A percentile compares a stretch with the other conserved stretches of the same genome.
phyloP scores from a whole-genome alignment of 2,797 vertebrate species.

The Myotis myotis region DNA sequence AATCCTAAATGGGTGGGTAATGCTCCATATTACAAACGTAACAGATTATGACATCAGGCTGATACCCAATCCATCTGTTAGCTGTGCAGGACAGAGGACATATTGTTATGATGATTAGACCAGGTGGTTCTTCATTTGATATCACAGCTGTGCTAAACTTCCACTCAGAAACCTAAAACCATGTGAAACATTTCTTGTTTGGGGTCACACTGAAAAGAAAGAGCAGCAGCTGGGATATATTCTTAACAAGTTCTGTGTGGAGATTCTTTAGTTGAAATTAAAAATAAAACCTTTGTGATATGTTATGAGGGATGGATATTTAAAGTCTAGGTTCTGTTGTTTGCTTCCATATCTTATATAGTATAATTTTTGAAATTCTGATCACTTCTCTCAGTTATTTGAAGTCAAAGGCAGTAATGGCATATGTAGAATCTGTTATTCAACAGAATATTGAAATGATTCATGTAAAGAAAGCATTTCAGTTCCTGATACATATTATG shows the following conservation, averaged over 20 bases:
- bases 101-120: slow-evolving; percentile 75
- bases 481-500: background rate
- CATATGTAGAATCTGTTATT: background rate
- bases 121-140: slow-evolving; percentile 79
- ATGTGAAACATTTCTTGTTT: slow-evolving; percentile 73
- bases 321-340: background rate
- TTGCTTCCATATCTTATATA: background rate
- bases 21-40: slow-evolving; percentile 59
- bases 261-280: slow-evolving; percentile 52
- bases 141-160: slow-evolving; percentile 78
- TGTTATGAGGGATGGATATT: slow-evolving; percentile 2
- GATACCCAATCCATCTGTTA: slow-evolving; percentile 72
- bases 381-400: background rate
- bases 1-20: slow-evolving; percentile 57
- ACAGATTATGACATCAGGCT: slow-evolving; percentile 74
- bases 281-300: slow-evolving; percentile 35
- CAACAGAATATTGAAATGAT: slow-evolving; percentile 33
- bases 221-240: slow-evolving; percentile 65
- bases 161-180: slow-evolving; percentile 75
- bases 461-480: background rate
- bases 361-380: slow-evolving; percentile 6
- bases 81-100: slow-evolving; percentile 68
- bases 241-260: slow-evolving; percentile 50
- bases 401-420: background rate
- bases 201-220: slow-evolving; percentile 70